Percentiles rank a stretch among this genome's conserved stretches.
These are phyloP conservation scores for Tipula confusa DNA, from an alignment of 2,888 invertebrate genomes.

Conservation along the genomic window DNA sequence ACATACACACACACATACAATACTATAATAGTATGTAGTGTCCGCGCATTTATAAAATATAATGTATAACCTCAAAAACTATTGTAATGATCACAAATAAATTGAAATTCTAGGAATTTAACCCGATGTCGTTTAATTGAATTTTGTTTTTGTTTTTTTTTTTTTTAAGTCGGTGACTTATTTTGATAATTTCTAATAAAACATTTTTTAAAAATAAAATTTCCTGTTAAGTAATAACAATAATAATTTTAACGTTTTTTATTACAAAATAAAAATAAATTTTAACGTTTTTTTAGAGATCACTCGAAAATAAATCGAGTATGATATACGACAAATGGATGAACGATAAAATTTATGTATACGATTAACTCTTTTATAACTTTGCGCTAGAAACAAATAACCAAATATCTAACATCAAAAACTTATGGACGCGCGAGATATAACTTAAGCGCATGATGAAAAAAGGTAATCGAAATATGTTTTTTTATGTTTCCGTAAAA, in stretches of 20 bases:
- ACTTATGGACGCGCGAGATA: background rate
- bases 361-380: conserved; percentile 20
- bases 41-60: no score
- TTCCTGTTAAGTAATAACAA: conserved; percentile 6
- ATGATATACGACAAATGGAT: conserved; percentile 25
- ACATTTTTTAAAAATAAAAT: conserved; percentile 3
- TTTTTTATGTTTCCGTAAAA: conserved; percentile 6
- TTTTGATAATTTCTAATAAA: background rate
- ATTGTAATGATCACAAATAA: background rate
- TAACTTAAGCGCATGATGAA: background rate
- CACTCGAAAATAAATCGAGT: conserved; percentile 16
- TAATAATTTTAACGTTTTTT: background rate
- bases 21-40: background rate
- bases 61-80: no score
- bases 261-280: background rate
- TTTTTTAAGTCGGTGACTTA: background rate
- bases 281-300: background rate
- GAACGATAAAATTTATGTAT: conserved; percentile 12
- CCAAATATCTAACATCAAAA: background rate
- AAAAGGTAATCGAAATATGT: background rate
- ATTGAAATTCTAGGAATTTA: background rate
- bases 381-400: background rate
- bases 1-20: background rate
- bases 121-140: background rate
- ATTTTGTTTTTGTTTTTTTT: background rate